phyloP scores from a whole-genome alignment of 2,797 vertebrate species.

The Malurus splendens region DNA sequence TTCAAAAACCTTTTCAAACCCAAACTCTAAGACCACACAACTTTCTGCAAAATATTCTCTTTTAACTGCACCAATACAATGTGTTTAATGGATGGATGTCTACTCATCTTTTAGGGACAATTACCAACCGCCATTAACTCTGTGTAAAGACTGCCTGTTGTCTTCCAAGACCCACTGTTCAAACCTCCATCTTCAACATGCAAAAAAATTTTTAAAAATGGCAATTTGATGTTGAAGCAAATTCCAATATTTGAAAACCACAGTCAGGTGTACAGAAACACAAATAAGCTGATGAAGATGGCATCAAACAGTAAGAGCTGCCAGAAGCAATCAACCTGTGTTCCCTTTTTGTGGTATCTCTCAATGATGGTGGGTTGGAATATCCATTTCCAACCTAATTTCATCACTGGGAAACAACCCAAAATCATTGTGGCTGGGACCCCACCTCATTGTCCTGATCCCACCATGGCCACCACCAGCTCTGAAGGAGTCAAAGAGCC shows the following conservation, averaged over 20 bases:
- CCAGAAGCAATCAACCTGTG: neutral
- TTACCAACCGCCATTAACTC: neutral
- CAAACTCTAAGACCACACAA: fast-evolving
- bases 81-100: fast-evolving
- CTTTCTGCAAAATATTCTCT: neutral
- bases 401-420: neutral
- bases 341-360: neutral
- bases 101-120: neutral
- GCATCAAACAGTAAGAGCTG: neutral
- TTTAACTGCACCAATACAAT: neutral
- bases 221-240: neutral
- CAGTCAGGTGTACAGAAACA: neutral
- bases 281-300: neutral
- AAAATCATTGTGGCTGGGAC: neutral
- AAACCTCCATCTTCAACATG: neutral
- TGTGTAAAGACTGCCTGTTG: neutral
- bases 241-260: neutral
- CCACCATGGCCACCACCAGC: fast-evolving
- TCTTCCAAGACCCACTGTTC: neutral
- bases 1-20: neutral
- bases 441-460: fast-evolving
- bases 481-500: neutral
- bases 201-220: fast-evolving
- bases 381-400: neutral
- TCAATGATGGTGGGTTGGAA: neutral